phyloP scores from a whole-genome alignment of 2,888 invertebrate genomes.

The Calliopum simillimum region DNA sequence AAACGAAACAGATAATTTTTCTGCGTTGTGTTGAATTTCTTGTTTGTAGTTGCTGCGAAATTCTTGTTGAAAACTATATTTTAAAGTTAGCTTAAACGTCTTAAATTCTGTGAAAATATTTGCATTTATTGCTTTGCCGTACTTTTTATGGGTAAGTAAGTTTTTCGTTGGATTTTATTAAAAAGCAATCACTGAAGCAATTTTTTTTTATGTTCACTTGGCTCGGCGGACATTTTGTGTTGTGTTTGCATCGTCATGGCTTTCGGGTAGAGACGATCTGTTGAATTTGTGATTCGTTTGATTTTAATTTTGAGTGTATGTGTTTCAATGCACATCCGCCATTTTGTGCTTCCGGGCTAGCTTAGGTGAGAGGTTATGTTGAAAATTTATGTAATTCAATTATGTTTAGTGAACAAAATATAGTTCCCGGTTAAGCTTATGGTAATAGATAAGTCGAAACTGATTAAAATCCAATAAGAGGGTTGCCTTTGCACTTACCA shows the following conservation, averaged over 20 bases:
- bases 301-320: conserved; percentile 13
- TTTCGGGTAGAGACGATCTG: conserved; percentile 23
- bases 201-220: not conserved
- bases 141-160: conserved; percentile 17
- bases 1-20: conserved; percentile 18
- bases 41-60: conserved; percentile 2
- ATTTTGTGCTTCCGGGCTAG: conserved; percentile 27
- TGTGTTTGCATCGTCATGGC: not conserved
- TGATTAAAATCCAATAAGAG: too few relatives aligned
- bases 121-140: not conserved
- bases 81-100: not conserved
- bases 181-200: not conserved
- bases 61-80: not conserved
- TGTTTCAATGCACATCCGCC: conserved; percentile 12
- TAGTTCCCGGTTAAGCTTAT: too few relatives aligned
- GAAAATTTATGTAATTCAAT: not conserved
- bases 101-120: conserved; percentile 6
- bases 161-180: not conserved
- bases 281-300: too few relatives aligned
- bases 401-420: conserved; percentile 10
- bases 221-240: conserved; percentile 24
- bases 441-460: too few relatives aligned
- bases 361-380: not conserved
- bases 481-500: too few relatives aligned
- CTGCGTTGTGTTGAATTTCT: conserved; percentile 6